phyloP scores from a whole-genome alignment of 2,113 vertebrate species.

The Drymodes brunneopygia region DNA sequence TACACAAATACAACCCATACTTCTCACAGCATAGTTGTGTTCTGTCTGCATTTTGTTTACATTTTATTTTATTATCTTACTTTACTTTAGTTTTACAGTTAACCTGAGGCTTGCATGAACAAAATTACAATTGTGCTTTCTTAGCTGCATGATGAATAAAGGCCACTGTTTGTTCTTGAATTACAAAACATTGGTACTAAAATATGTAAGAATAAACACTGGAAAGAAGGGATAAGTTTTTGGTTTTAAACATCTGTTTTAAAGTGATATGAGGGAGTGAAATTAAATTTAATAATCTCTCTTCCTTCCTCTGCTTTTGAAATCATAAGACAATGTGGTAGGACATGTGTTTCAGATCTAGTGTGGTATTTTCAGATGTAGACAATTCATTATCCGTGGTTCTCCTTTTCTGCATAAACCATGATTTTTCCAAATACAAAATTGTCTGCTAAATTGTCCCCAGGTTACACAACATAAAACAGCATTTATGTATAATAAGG shows the following conservation, averaged over 20 bases:
- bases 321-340: constrained; percentile 31
- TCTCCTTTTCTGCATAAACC: constrained; percentile 55
- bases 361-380: constrained; percentile 61
- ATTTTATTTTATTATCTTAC: neutral
- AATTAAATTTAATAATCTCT: constrained; percentile 66
- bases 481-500: constrained; percentile 22
- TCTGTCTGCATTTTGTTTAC: neutral
- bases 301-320: constrained; percentile 67
- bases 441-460: constrained; percentile 46
- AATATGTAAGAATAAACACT: constrained; percentile 39
- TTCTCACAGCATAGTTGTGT: neutral
- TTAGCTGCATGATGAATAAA: neutral
- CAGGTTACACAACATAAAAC: constrained; percentile 51
- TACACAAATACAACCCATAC: neutral
- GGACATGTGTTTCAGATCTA: constrained; percentile 65
- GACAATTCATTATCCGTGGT: constrained; percentile 61
- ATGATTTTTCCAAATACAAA: constrained; percentile 39
- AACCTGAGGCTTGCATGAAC: neutral
- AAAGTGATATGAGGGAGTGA: constrained; percentile 43
- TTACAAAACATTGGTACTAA: neutral
- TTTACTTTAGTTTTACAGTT: neutral
- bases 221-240: constrained; percentile 18
- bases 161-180: neutral
- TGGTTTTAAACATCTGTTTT: constrained; percentile 66
- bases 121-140: neutral